These are phyloP conservation scores for Aldabrachelys gigantea DNA, from an alignment of 2,113 vertebrate genomes.

Conservation along the genomic window DNA sequence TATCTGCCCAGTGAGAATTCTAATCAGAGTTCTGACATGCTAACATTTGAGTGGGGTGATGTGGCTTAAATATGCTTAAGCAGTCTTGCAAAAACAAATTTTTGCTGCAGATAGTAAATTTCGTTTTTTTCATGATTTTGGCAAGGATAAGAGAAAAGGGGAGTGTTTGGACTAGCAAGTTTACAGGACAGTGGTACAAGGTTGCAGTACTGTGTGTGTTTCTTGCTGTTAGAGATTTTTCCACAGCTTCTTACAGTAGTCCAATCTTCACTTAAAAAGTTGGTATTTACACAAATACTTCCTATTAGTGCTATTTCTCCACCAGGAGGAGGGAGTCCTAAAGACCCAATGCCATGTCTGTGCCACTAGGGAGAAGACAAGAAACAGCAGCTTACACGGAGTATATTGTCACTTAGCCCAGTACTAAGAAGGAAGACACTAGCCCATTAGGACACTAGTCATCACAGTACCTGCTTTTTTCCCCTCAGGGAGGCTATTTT, in stretches of 20 bases:
- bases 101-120: accelerated
- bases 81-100: not conserved
- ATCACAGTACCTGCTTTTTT: not conserved
- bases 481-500: not conserved
- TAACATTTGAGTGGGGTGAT: not conserved
- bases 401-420: not conserved
- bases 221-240: not conserved
- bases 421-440: not conserved
- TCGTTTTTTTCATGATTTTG: accelerated
- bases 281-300: not conserved
- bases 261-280: constrained; percentile 33
- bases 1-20: not conserved
- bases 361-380: not conserved
- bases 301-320: constrained; percentile 3
- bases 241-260: not conserved
- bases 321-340: not conserved
- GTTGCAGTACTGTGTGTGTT: not conserved
- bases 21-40: not conserved
- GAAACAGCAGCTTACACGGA: not conserved
- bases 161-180: not conserved
- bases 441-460: not conserved
- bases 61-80: not conserved
- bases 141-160: not conserved
- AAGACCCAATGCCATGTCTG: not conserved
- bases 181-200: not conserved